phyloP scores from a whole-genome alignment of 2,797 vertebrate genomes.

The Anguilla anguilla region DNA sequence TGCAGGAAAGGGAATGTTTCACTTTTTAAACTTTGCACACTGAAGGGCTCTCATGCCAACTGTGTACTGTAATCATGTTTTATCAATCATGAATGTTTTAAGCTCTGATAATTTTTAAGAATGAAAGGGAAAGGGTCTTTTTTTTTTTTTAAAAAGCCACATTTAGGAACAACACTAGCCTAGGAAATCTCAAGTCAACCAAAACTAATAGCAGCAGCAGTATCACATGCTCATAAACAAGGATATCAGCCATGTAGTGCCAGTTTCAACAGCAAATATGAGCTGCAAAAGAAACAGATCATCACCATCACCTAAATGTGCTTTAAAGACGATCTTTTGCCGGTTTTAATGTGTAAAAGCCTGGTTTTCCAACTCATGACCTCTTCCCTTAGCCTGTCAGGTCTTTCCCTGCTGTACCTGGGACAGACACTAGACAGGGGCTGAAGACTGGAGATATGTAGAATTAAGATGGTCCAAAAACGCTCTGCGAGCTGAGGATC shows the following conservation, averaged over 20 bases:
- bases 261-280: not conserved
- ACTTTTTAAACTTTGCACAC: not conserved
- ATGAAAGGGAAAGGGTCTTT: slow-evolving; percentile 9
- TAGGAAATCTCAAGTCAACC: slow-evolving; percentile 2
- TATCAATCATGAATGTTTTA: not conserved
- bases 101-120: too few relatives aligned
- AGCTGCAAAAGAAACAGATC: not conserved
- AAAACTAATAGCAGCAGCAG: too few relatives aligned
- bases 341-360: not conserved
- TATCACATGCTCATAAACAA: not conserved
- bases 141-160: not conserved
- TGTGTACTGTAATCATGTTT: not conserved
- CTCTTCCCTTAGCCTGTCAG: not conserved
- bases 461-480: not conserved
- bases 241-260: not conserved
- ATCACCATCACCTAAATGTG: not conserved
- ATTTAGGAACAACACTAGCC: not conserved
- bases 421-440: too few relatives aligned
- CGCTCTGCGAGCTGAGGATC: not conserved
- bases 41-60: not conserved
- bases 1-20: not conserved
- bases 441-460: not conserved
- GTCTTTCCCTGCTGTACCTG: not conserved
- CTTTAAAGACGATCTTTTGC: not conserved
- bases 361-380: not conserved